These are phyloP conservation scores for Pararge aegeria DNA, from an alignment of 1,140 invertebrate genomes.

Conservation along the genomic window DNA sequence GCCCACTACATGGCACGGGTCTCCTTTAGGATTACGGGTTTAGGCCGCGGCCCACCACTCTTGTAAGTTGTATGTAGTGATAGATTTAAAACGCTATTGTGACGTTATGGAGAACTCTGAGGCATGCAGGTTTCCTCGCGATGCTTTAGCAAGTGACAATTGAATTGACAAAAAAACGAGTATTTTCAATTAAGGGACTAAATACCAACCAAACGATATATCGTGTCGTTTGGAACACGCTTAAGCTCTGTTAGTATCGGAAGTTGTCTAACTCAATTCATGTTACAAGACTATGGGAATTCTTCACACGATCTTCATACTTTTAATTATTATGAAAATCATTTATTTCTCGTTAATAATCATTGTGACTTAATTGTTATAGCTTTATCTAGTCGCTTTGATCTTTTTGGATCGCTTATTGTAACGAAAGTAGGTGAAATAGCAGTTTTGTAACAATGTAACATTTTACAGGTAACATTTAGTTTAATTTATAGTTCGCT, in stretches of 20 bases:
- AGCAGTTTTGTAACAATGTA: constrained; percentile 7
- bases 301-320: constrained; percentile 20
- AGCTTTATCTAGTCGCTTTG: constrained; percentile 1
- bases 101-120: too few species aligned
- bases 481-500: constrained; percentile 2
- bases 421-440: constrained; percentile 18
- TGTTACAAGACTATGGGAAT: constrained; percentile 15
- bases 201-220: not conserved
- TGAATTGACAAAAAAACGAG: too few species aligned
- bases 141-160: too few species aligned
- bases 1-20: too few species aligned
- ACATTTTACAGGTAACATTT: constrained; percentile 1
- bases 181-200: too few species aligned
- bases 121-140: too few species aligned
- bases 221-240: not conserved
- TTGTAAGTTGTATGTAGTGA: too few species aligned
- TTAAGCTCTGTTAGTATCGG: constrained; percentile 6
- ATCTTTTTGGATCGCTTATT: constrained; percentile 16
- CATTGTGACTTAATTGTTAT: not conserved
- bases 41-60: too few species aligned
- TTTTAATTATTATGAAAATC: constrained; percentile 16
- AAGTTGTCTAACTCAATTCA: constrained; percentile 21
- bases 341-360: not conserved
- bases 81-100: too few species aligned
- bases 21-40: too few species aligned